Evolutionary conservation across 2,113 vertebrate species (phyloP), one percentile per base, ranked within the genome.

Genomic region (Cyphomyrus discorhynchus): DNA sequence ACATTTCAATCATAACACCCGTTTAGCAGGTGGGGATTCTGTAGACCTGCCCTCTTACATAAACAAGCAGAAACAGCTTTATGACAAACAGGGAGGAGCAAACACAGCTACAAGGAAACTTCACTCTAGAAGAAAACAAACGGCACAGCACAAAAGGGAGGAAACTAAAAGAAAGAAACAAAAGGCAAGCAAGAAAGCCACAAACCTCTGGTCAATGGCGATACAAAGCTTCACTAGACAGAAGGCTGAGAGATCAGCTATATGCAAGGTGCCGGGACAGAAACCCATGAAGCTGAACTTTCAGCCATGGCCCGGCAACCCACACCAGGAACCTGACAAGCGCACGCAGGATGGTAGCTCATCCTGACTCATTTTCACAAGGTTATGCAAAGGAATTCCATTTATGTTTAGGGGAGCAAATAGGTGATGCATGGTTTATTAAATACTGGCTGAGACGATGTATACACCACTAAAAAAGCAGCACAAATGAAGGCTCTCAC

Each of bases 41-140:
- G 19, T 52, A 15, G 77, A 89, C 49, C 52, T 42, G 50, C 35
- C 49, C 46, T 46, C 70, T 56, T 77, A 27, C 88, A 31, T 77
- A 82, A 21, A 31, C 47, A 10, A 52, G 19, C 11, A 19, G 80
- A 46, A 49, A 85, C 24, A 85, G 31, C 42, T 42, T 45, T 11
- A 50, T 86, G 84, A 46, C 46, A 86, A 86, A 86, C 46, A n/a
- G 35, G 49, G 46, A n/a, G 82, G 82, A 77, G 47, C 88, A 89
- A 82, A 46, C 21, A 35, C 10, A 0, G 1, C 21, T 47, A 90
- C 90, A 85, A 90, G 77, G 50, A 74, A 84, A 53, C 90, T 31
- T 88, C 62, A 84, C 83, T 84, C 53, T 19, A 10, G 70, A 11
- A 39, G 86, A 90, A 82, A n/a, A 74, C 19, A 46, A 66, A 31